Evolutionary conservation across 2,113 vertebrate genomes (phyloP), one percentile per base, ranked within the genome.

Genomic region (Gobio gobio): DNA sequence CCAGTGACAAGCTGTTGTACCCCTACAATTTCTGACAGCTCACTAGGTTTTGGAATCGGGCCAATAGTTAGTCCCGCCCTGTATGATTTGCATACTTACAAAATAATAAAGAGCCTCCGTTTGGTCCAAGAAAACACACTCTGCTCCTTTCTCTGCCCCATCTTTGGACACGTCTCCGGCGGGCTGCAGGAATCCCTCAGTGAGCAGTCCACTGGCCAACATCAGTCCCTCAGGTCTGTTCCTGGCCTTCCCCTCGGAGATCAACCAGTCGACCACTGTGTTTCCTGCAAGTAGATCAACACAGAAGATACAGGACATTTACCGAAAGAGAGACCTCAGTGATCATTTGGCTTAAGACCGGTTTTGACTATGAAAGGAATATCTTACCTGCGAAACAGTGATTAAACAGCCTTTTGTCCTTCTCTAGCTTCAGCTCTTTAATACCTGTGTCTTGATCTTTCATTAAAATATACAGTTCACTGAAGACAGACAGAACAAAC

Each of bases 361-460:
- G 29, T 13, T 10, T 68, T 47, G 26, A 33, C 29, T 16, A 26
- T 51, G 24, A 18, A 51, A 16, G 26, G 0, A 54, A 6, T 54
- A 59, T 40, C 14, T 45, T 91, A 99, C 98, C 98, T 54, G 96
- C 96, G 93, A 99, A 99, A 88, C 98, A 99, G 87, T 99, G 94
- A 91, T 98, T 99, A 93, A 96, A 99, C 72, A 96, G 89, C 88
- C 94, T 96, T 83, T 96, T 97, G 14, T 97, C 95, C 91, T 97
- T 97, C 92, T 99, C 96, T 78, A 99, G 88, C 77, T 96, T 98
- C 87, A 97, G 78, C 83, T 99, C 97, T 91, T 95, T 97, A 81
- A 99, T 89, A 82, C 98, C 98, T 7, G 93, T 94, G 14, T 98
- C 96, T 58, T 92, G 92, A 87, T 99, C 97, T 91, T 94, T 99